These are phyloP conservation scores for Momotus momota DNA, from an alignment of 2,797 vertebrate species.

Conservation along the genomic window DNA sequence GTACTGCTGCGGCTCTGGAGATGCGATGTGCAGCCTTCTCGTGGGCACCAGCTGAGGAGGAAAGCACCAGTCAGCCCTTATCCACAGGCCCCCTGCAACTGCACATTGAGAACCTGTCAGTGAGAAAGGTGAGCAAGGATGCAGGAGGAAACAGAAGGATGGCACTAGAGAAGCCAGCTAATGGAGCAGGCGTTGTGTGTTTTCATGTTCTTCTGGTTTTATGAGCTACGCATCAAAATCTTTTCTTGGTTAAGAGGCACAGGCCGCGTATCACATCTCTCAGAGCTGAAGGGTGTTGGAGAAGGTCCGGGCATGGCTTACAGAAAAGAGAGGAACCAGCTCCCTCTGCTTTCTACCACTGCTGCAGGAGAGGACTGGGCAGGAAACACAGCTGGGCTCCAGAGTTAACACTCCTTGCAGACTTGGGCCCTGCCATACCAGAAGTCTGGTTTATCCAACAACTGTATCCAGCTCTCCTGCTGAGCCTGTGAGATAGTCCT, in stretches of 20 bases:
- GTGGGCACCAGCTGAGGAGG: conserved; percentile 78
- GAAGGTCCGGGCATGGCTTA: not conserved
- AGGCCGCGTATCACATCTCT: not conserved
- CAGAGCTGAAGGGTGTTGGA: not conserved
- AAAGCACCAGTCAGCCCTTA: conserved; percentile 13
- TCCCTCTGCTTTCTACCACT: not conserved
- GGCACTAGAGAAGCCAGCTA: not conserved
- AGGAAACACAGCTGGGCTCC: not conserved
- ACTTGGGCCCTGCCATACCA: not conserved
- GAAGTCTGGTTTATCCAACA: not conserved
- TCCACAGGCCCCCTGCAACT: conserved; percentile 78
- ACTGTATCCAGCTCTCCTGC: not conserved
- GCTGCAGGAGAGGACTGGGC: not conserved
- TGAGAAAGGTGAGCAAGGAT: conserved; percentile 84
- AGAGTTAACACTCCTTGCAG: not conserved
- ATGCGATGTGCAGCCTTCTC: conserved; percentile 87
- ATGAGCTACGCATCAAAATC: not conserved
- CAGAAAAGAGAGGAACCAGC: not conserved
- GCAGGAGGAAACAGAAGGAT: not conserved
- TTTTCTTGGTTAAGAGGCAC: not conserved
- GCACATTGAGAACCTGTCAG: conserved; percentile 81
- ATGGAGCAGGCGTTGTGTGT: not conserved
- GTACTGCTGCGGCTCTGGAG: conserved; percentile 78
- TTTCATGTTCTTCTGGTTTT: not conserved
- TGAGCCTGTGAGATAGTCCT: not conserved